Evolutionary conservation across 2,888 invertebrate species (phyloP).

Genomic region (Thyatira batis): DNA sequence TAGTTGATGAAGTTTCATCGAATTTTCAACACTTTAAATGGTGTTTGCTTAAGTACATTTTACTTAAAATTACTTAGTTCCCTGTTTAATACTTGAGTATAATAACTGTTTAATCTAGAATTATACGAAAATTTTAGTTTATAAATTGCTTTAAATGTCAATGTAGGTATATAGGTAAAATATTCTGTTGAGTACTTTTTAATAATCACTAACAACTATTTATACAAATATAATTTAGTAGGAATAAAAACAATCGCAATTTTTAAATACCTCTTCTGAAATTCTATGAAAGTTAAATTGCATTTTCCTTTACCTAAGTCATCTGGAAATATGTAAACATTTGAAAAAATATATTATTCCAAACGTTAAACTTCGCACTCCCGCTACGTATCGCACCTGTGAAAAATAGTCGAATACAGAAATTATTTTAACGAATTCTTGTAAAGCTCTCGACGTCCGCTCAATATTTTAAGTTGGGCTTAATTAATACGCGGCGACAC

Average conservation of each 20-base stretch:
- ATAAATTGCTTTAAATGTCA: too few species aligned
- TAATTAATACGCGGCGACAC: constrained; percentile 70
- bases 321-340: too few species aligned
- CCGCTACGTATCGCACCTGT: constrained; percentile 25
- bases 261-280: too few species aligned
- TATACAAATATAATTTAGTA: too few species aligned
- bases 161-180: too few species aligned
- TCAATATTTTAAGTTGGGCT: constrained; percentile 60
- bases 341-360: background rate
- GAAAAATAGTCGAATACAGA: constrained; percentile 25
- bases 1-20: constrained; percentile 48
- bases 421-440: constrained; percentile 32
- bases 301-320: too few species aligned
- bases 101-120: background rate
- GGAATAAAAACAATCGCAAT: too few species aligned
- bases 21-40: constrained; percentile 45
- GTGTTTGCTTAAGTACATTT: constrained; percentile 25
- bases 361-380: constrained; percentile 6
- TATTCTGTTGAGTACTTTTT: too few species aligned
- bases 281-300: too few species aligned
- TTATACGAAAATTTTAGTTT: too few species aligned
- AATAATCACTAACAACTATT: too few species aligned
- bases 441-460: constrained; percentile 27
- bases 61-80: constrained; percentile 14
- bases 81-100: constrained; percentile 7